Percentiles rank a stretch among this genome's conserved stretches.
These are phyloP conservation scores for Microctenopoma steveboyesi DNA, from an alignment of 2,797 vertebrate genomes.

Conservation along the genomic window DNA sequence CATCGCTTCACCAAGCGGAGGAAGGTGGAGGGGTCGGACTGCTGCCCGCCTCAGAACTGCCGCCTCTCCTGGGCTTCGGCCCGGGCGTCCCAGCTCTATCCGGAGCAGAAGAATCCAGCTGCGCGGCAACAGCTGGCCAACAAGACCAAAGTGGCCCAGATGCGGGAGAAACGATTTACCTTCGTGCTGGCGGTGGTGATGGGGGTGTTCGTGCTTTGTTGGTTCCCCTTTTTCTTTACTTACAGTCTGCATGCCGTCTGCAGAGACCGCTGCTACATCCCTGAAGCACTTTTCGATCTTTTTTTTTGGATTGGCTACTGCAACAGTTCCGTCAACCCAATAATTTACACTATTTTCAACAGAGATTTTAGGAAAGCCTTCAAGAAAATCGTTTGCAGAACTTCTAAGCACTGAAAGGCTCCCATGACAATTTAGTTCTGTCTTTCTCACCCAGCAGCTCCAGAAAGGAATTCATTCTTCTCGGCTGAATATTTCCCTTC, in stretches of 20 bases:
- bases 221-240: conserved; percentile 89
- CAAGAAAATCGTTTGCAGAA: conserved; percentile 86
- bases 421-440: conserved; percentile 8
- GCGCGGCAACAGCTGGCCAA: conserved; percentile 73
- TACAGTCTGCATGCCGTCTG: conserved; percentile 86
- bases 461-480: conserved; percentile 32
- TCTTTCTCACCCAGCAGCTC: conserved; percentile 3
- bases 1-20: conserved; percentile 80
- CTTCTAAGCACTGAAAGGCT: conserved; percentile 48
- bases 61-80: conserved; percentile 83
- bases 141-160: conserved; percentile 86
- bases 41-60: conserved; percentile 80
- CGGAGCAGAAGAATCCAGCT: conserved; percentile 68
- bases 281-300: conserved; percentile 83
- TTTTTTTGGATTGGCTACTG: conserved; percentile 90
- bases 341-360: conserved; percentile 89
- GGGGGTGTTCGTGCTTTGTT: conserved; percentile 87
- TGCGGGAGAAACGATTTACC: conserved; percentile 87
- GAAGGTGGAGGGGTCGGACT: conserved; percentile 79
- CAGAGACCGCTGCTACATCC: conserved; percentile 83
- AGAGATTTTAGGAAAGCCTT: conserved; percentile 87
- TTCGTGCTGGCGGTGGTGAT: conserved; percentile 87
- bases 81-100: conserved; percentile 73
- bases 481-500: conserved; percentile 26
- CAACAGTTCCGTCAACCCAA: conserved; percentile 88